Percentiles rank a stretch among this genome's conserved stretches.
Evolutionary conservation across 1,140 invertebrate species (phyloP).

Genomic region (Drosophila gunungcola): DNA sequence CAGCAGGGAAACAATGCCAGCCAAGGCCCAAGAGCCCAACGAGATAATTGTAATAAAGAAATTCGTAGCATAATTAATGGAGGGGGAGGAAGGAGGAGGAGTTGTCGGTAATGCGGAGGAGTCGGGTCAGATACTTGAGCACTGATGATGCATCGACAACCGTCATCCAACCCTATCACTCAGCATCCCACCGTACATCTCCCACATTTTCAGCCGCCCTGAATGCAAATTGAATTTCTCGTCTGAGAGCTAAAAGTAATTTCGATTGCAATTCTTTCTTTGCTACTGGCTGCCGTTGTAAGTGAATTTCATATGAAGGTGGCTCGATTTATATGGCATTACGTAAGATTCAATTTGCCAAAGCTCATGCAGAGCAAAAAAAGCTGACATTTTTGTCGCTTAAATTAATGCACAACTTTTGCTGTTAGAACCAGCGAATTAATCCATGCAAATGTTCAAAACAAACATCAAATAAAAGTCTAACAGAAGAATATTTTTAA

Average conservation of each 20-base stretch:
- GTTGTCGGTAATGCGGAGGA: not conserved
- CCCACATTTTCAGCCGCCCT: slow-evolving; percentile 25
- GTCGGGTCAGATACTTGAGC: slow-evolving; percentile 31
- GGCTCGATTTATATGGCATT: slow-evolving; percentile 50
- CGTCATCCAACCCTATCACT: not conserved
- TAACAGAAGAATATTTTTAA: too few relatives aligned
- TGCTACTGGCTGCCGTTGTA: slow-evolving; percentile 33
- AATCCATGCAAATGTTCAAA: not conserved
- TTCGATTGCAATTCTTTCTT: slow-evolving; percentile 55
- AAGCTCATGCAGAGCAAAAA: slow-evolving; percentile 27
- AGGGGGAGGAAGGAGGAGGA: not conserved
- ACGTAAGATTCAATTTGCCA: slow-evolving; percentile 50
- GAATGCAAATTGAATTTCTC: slow-evolving; percentile 56
- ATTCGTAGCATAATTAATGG: slow-evolving; percentile 47
- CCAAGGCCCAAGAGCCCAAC: slow-evolving; percentile 38
- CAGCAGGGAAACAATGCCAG: slow-evolving; percentile 53
- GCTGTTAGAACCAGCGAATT: not conserved
- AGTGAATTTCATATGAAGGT: slow-evolving; percentile 63
- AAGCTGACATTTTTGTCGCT: not conserved
- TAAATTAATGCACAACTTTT: not conserved
- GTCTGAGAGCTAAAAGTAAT: slow-evolving; percentile 47
- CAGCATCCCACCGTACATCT: not conserved
- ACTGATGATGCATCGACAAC: slow-evolving; percentile 33
- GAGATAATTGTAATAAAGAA: slow-evolving; percentile 73
- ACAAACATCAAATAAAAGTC: not conserved